Conservation (phyloP, 2,888 invertebrate genomes). For the Shargacucullia verbasci region DNA sequence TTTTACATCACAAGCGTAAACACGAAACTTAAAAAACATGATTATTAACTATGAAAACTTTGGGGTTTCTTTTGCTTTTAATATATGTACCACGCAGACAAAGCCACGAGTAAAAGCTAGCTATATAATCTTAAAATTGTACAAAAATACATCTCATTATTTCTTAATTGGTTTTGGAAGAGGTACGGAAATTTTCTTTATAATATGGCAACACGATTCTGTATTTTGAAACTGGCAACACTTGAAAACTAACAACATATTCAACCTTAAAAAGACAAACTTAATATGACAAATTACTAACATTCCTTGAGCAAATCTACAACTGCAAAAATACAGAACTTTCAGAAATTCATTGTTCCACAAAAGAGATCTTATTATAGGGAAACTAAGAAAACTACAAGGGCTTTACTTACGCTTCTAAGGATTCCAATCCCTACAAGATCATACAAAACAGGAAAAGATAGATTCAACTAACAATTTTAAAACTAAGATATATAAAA, state of each 20-base stretch:
- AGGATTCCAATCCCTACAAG: slow-evolving; percentile 63
- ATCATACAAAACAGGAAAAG: slow-evolving; percentile 57
- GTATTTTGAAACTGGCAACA: slow-evolving; percentile 57
- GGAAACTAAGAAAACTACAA: slow-evolving; percentile 64
- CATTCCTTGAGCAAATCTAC: slow-evolving; percentile 80
- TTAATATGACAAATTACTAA: slow-evolving; percentile 63
- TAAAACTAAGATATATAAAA: slow-evolving; percentile 55
- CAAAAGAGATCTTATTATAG: slow-evolving; percentile 71
- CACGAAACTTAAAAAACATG: slow-evolving; percentile 60
- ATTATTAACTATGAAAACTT: slow-evolving; percentile 56
- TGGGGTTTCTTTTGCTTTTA: slow-evolving; percentile 46
- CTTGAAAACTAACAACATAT: slow-evolving; percentile 56
- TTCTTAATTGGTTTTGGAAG: slow-evolving; percentile 41
- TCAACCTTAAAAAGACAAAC: slow-evolving; percentile 61
- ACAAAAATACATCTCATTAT: slow-evolving; percentile 58
- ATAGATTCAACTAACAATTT: slow-evolving; percentile 72
- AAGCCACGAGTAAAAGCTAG: slow-evolving; percentile 34
- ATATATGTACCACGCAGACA: slow-evolving; percentile 20
- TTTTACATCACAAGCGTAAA: slow-evolving; percentile 65
- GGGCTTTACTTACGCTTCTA: slow-evolving; percentile 64
- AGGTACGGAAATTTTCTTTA: slow-evolving; percentile 44
- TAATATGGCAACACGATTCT: slow-evolving; percentile 60
- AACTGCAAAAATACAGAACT: slow-evolving; percentile 54
- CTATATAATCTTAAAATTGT: slow-evolving; percentile 50
- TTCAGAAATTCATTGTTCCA: slow-evolving; percentile 78